These are phyloP conservation scores for Lasioglossum vierecki DNA, from an alignment of 2,888 invertebrate genomes.

Conservation along the genomic window DNA sequence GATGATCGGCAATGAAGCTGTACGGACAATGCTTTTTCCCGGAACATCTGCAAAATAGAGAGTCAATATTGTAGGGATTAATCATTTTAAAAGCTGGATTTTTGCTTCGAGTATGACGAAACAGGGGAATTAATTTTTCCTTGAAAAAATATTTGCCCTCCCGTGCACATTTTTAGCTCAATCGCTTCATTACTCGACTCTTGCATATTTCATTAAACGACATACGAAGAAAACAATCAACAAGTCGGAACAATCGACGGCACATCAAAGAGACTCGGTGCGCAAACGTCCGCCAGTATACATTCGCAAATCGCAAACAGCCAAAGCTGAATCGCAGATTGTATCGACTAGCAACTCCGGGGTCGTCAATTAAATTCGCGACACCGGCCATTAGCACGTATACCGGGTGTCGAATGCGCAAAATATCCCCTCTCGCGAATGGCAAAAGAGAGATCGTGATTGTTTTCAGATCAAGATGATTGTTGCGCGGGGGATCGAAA, in stretches of 20 bases:
- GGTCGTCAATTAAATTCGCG: conserved; percentile 63
- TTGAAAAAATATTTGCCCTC: background rate
- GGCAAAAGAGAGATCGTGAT: conserved; percentile 43
- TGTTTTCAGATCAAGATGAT: conserved; percentile 60
- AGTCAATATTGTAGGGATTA: background rate
- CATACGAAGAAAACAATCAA: background rate
- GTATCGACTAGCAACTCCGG: conserved; percentile 58
- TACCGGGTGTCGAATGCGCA: conserved; percentile 57
- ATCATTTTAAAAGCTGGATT: background rate
- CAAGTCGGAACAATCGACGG: background rate
- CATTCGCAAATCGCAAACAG: conserved; percentile 13
- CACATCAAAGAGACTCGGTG: background rate
- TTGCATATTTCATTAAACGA: background rate
- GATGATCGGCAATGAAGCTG: conserved; percentile 87
- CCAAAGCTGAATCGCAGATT: conserved; percentile 38
- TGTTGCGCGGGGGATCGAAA: conserved; percentile 55
- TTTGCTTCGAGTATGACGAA: background rate
- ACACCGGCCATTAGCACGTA: conserved; percentile 60
- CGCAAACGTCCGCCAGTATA: background rate
- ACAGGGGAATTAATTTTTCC: background rate
- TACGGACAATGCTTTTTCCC: conserved; percentile 91
- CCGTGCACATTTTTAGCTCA: background rate
- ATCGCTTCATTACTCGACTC: background rate
- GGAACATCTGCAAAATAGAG: conserved; percentile 86
- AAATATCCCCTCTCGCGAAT: background rate